Percentiles rank a stretch among this genome's conserved stretches.
Evolutionary conservation across 2,113 vertebrate species (phyloP).

Genomic region (Misgurnus mizolepis): DNA sequence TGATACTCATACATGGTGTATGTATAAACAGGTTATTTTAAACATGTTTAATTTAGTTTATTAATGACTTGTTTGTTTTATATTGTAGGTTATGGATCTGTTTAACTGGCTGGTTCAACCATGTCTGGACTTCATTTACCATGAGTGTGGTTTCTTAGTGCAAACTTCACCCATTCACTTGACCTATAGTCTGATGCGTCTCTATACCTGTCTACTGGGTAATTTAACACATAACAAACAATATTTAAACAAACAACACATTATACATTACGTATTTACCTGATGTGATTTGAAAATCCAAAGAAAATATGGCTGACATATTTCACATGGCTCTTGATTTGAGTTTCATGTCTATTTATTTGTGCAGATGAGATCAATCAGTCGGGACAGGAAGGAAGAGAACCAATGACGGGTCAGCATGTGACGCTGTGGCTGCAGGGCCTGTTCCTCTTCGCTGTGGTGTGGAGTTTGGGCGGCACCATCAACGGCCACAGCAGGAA

Average conservation of each 20-base stretch:
- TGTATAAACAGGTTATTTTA: background rate
- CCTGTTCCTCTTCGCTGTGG: constrained; percentile 85
- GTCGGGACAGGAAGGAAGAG: constrained; percentile 54
- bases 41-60: background rate
- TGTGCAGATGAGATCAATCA: constrained; percentile 81
- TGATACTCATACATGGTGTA: background rate
- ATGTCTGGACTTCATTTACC: constrained; percentile 82
- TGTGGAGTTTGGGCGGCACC: constrained; percentile 87
- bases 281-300: no score
- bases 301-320: no score
- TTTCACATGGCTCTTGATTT: no score
- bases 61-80: constrained; percentile 27
- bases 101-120: constrained; percentile 90
- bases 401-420: constrained; percentile 80
- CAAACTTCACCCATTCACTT: constrained; percentile 85
- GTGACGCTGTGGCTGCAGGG: constrained; percentile 85
- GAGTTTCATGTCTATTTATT: constrained; percentile 26
- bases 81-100: constrained; percentile 79
- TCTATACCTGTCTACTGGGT: constrained; percentile 87
- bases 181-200: constrained; percentile 81
- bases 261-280: no score
- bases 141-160: constrained; percentile 80
- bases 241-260: background rate
- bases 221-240: constrained; percentile 46
- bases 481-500: constrained; percentile 82